Evolutionary conservation across 2,888 invertebrate genomes (phyloP).

Genomic region (Megaustenia siamemsis): DNA sequence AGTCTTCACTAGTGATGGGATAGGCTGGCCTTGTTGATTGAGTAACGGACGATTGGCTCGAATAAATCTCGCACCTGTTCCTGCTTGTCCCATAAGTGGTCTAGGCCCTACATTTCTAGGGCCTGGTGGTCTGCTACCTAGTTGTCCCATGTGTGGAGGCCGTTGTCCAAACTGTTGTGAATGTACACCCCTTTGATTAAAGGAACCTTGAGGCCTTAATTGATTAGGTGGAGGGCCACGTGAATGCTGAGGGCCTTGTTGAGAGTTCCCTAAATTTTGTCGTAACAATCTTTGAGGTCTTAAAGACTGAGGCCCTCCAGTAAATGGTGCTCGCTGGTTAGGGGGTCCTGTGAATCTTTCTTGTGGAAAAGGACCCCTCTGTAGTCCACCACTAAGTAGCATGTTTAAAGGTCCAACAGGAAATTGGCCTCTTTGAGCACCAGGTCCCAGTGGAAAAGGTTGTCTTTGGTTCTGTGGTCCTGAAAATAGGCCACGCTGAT

Average conservation of each 20-base stretch:
- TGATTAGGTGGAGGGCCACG: conserved; percentile 12
- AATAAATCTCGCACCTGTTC: conserved; percentile 10
- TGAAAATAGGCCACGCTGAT: conserved; percentile 29
- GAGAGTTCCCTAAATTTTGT: conserved; percentile 3
- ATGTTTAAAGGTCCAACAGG: neutral
- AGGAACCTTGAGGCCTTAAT: conserved; percentile 17
- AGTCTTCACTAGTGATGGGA: conserved; percentile 42
- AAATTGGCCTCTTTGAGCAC: conserved; percentile 4
- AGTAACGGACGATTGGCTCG: neutral
- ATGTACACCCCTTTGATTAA: conserved; percentile 23
- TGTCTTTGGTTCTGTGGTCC: conserved; percentile 23
- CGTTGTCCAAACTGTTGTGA: conserved; percentile 20
- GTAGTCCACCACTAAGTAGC: conserved; percentile 15
- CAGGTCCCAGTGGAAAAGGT: conserved; percentile 18
- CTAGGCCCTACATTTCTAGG: conserved; percentile 26
- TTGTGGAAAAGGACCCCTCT: conserved; percentile 30
- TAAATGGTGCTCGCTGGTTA: conserved; percentile 16
- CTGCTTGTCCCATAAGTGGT: conserved; percentile 27
- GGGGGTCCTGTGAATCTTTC: conserved; percentile 29
- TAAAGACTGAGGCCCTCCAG: neutral
- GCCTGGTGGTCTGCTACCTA: neutral
- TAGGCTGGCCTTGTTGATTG: conserved; percentile 24
- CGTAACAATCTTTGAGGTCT: conserved; percentile 9
- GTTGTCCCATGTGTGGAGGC: conserved; percentile 31
- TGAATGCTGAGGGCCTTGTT: neutral